Base-by-base conservation (phyloP, 2,113 vertebrate species). In the Petrocephalus zakoni region DNA sequence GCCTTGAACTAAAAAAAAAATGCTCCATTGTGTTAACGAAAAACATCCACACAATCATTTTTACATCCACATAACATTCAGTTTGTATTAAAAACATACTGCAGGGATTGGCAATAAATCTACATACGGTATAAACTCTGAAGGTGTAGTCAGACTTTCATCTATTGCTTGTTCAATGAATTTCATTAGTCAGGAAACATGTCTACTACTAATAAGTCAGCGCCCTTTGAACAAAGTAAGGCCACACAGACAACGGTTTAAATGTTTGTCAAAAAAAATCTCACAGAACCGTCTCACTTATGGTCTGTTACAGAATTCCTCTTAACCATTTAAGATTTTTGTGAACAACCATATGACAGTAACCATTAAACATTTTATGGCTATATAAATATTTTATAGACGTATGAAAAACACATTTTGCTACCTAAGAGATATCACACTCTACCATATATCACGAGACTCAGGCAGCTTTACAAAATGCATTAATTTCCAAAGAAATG, bases 11-110 rank as follows among this genome's bases (percentile, higher is more conserved):
- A 81, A 90, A 88, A 92, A 92, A 3, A 91, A 89, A 85, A 51
- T 51, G 56, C 51, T 85, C 87, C 56, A 89, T 34, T 52, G 72
- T 90, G 78, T 90, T 82, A 89, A 88, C 90, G 93, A 53, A 86
- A 58, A 56, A 92, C 93, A 92, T 0, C 46, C 58, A 85, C 90
- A 68, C 89, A 90, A 91, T 92, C 92, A 92, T 91, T 89, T 29
- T 88, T 89, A 55, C 85, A 19, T 89, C 47, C 90, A 84, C 51
- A 91, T 87, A 93, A 92, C 46, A 85, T 92, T 89, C 42, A n/a
- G 42, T 42, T 89, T 68, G 85, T 89, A 88, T 89, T 88, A 89
- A 52, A 5, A 56, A 53, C 34, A 55, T 55, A 13, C 10, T 42
- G 25, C n/a, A 46, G 56, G 89, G 46, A 47, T 37, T 22, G 47